phyloP scores from a whole-genome alignment of 2,113 vertebrate genomes.

The Oncorhynchus mykiss region DNA sequence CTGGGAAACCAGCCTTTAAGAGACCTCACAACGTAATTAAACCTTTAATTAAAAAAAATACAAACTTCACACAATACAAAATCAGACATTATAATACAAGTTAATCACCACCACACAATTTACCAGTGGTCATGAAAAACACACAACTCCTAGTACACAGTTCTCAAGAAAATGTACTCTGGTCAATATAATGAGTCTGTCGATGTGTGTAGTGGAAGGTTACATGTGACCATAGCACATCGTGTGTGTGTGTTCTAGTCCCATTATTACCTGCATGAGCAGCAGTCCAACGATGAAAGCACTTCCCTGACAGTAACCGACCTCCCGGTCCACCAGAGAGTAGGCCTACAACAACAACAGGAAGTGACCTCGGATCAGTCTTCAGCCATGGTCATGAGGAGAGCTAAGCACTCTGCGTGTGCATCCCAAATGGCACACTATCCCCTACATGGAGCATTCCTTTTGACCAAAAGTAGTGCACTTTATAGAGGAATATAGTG shows the following conservation, averaged over 20 bases:
- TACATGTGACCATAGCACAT: too few relatives aligned
- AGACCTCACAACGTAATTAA: too few relatives aligned
- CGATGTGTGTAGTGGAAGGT: too few relatives aligned
- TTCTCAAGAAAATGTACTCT: too few relatives aligned
- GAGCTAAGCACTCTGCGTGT: too few relatives aligned
- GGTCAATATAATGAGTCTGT: neutral
- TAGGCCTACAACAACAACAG: conserved; percentile 84
- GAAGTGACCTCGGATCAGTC: conserved; percentile 17
- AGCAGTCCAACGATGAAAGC: conserved; percentile 97
- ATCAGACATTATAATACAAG: too few relatives aligned
- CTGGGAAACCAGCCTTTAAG: too few relatives aligned
- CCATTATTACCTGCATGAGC: conserved; percentile 92
- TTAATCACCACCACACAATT: too few relatives aligned
- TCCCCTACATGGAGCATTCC: too few relatives aligned
- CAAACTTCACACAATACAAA: too few relatives aligned
- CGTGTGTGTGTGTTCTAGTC: neutral
- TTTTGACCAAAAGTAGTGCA: too few relatives aligned
- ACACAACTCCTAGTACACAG: neutral
- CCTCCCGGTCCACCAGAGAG: conserved; percentile 97
- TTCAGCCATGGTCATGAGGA: neutral
- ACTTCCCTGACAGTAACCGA: conserved; percentile 98
- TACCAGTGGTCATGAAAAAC: neutral
- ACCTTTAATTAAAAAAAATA: too few relatives aligned
- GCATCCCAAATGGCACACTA: neutral
- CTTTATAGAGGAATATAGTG: neutral